Evolutionary conservation across 2,797 vertebrate species (phyloP).

Genomic region (Caiman crocodilus): DNA sequence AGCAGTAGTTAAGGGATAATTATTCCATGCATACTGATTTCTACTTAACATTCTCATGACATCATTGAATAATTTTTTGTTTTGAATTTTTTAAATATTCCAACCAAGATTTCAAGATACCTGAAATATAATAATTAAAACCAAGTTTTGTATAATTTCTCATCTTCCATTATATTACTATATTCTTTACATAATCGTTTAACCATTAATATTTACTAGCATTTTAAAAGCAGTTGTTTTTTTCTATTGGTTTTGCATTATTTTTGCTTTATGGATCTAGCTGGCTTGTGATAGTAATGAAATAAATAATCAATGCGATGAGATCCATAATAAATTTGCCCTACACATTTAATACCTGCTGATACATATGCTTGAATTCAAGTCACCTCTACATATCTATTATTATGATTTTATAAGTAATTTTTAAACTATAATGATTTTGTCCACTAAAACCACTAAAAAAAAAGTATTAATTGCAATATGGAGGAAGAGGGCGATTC

Average conservation of each 20-base stretch:
- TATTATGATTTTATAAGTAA: not conserved
- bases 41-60: not conserved
- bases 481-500: no score
- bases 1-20: not conserved
- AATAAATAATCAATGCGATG: no score
- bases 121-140: conserved; percentile 22
- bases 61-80: conserved; percentile 1
- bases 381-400: not conserved
- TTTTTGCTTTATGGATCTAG: not conserved
- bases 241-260: not conserved
- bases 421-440: not conserved
- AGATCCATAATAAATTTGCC: no score
- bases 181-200: not conserved
- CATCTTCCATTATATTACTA: not conserved
- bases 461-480: no score
- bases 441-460: not conserved
- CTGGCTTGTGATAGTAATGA: not conserved
- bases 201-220: not conserved
- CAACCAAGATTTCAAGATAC: conserved; percentile 25
- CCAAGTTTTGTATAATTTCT: not conserved
- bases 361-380: not conserved
- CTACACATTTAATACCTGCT: not conserved
- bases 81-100: conserved; percentile 51
- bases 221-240: not conserved
- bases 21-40: not conserved